phyloP scores from a whole-genome alignment of 2,113 vertebrate species.

The Tachycineta bicolor region DNA sequence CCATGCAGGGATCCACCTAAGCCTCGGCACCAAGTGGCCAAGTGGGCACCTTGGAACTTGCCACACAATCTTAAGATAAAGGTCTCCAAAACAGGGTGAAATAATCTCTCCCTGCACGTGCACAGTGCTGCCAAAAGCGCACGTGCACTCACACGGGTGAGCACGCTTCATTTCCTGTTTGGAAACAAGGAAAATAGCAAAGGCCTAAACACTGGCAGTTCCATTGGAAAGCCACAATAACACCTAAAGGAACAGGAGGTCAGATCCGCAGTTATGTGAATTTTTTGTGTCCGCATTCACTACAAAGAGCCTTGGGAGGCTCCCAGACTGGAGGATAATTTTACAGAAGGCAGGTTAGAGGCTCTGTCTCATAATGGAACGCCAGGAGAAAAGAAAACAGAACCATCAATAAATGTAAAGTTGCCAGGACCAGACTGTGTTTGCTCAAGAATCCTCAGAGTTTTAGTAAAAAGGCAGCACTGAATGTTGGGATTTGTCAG shows the following conservation, averaged over 20 bases:
- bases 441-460: background rate
- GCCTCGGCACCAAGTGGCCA: background rate
- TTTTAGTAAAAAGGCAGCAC: background rate
- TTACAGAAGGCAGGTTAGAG: background rate
- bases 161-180: slow-evolving; percentile 51
- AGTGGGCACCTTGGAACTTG: background rate
- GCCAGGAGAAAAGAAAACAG: background rate
- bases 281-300: background rate
- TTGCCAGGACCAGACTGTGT: background rate
- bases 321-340: background rate
- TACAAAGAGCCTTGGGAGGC: background rate
- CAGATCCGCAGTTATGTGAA: background rate
- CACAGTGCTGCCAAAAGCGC: background rate
- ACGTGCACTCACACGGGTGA: background rate
- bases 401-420: background rate
- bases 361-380: background rate
- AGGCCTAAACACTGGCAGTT: background rate
- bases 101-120: background rate
- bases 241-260: slow-evolving; percentile 31
- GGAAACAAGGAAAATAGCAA: slow-evolving; percentile 18
- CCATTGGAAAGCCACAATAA: background rate
- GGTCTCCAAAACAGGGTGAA: background rate
- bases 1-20: background rate
- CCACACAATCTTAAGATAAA: background rate
- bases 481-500: background rate